These are phyloP conservation scores for Meloidogyne floridensis DNA, from an alignment of 1,140 invertebrate genomes.

Conservation along the genomic window DNA sequence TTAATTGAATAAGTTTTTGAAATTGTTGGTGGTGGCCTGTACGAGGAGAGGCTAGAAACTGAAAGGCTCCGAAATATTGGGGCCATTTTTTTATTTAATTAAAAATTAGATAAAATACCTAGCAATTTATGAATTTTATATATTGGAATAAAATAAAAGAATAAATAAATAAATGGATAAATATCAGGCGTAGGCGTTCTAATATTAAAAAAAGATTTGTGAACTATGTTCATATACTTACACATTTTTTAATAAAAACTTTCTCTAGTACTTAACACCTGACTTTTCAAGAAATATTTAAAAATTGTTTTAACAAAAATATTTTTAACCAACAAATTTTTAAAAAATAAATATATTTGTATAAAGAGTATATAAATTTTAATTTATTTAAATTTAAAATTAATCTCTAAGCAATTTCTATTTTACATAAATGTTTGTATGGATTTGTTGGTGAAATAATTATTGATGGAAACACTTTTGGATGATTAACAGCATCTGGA, in stretches of 20 bases:
- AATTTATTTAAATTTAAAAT: not conserved
- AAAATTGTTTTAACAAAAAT: not conserved
- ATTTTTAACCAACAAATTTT: no score
- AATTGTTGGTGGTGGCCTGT: slow-evolving; percentile 14
- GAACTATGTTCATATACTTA: not conserved
- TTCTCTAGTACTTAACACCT: slow-evolving; percentile 1
- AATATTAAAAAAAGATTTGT: not conserved
- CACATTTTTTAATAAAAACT: not conserved
- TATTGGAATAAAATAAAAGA: not conserved
- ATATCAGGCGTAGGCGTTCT: not conserved
- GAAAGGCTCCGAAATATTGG: slow-evolving; percentile 17
- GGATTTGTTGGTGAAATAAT: slow-evolving; percentile 10
- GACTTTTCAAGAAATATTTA: not conserved
- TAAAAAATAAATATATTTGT: no score
- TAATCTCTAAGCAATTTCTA: slow-evolving; percentile 14
- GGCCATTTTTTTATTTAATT: not conserved
- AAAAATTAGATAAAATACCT: no score
- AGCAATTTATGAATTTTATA: not conserved
- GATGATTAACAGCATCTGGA: slow-evolving; percentile 30
- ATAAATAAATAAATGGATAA: no score
- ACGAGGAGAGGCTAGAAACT: slow-evolving; percentile 8
- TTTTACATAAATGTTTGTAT: slow-evolving; percentile 23
- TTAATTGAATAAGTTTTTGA: slow-evolving; percentile 15
- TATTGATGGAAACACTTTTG: slow-evolving; percentile 14
- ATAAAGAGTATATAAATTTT: not conserved